Evolutionary conservation across 2,797 vertebrate genomes (phyloP).

Genomic region (Ctenochaetus hawaiiensis): DNA sequence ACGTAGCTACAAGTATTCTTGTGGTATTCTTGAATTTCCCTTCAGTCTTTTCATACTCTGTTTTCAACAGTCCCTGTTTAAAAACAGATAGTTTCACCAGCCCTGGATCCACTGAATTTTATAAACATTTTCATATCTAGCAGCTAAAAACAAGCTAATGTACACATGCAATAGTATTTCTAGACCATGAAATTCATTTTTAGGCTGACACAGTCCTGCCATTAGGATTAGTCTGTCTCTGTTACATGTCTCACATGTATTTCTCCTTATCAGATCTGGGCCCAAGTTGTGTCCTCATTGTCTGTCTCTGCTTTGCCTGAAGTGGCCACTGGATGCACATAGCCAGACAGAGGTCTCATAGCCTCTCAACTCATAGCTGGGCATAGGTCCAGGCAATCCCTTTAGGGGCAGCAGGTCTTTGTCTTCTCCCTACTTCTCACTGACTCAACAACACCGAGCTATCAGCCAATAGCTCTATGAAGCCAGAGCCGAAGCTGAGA

Average conservation of each 20-base stretch:
- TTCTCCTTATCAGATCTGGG: constrained; percentile 60
- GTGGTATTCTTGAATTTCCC: constrained; percentile 7
- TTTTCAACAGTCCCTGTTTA: constrained; percentile 1
- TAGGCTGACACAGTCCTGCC: constrained; percentile 11
- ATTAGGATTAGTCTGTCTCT: constrained; percentile 43
- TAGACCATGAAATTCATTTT: constrained; percentile 31
- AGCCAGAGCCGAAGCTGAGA: constrained; percentile 25
- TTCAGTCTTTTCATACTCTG: neutral
- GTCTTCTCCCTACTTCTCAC: constrained; percentile 36
- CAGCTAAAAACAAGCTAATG: neutral
- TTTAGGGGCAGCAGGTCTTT: constrained; percentile 50
- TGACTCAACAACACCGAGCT: constrained; percentile 43
- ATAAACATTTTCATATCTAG: constrained; percentile 6
- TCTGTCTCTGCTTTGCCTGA: constrained; percentile 44
- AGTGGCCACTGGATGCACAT: constrained; percentile 49
- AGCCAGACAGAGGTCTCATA: constrained; percentile 39
- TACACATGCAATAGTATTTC: neutral
- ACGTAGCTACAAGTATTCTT: neutral
- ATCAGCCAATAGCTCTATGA: constrained; percentile 39
- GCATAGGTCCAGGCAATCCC: constrained; percentile 57
- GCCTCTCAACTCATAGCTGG: constrained; percentile 47
- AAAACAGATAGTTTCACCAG: neutral
- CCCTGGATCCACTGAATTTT: neutral
- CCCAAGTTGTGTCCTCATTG: constrained; percentile 49
- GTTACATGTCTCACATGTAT: constrained; percentile 43